A percentile compares a stretch with the other conserved stretches of the same genome.
Conservation (phyloP, 1,140 invertebrate species). For the Samia ricini region DNA sequence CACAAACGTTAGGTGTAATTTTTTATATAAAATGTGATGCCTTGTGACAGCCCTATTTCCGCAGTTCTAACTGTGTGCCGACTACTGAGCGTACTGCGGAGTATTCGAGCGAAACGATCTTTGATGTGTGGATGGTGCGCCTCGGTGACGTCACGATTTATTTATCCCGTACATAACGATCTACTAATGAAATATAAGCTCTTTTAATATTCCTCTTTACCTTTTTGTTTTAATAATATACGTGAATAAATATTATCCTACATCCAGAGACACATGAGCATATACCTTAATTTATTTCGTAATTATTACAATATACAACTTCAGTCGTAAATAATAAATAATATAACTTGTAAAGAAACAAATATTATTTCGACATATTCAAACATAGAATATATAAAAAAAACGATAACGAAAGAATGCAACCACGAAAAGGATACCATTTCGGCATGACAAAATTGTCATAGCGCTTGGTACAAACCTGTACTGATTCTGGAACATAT, state of each 20-base stretch:
- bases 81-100: conserved; percentile 29
- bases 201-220: not conserved
- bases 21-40: not conserved
- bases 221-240: not conserved
- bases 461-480: too few species aligned
- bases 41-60: conserved; percentile 28
- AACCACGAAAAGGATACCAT: too few species aligned
- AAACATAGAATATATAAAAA: too few species aligned
- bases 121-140: conserved; percentile 44
- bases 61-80: conserved; percentile 19
- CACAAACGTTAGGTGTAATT: not conserved
- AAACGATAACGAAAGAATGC: too few species aligned
- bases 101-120: conserved; percentile 48
- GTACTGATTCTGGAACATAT: too few species aligned
- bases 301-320: too few species aligned
- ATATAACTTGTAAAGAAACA: too few species aligned
- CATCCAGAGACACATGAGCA: not conserved
- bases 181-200: not conserved
- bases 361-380: too few species aligned
- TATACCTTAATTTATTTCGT: too few species aligned
- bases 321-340: too few species aligned
- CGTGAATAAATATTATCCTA: not conserved
- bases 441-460: too few species aligned
- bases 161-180: conserved; percentile 35
- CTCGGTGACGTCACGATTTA: conserved; percentile 53